Evolutionary conservation across 2,113 vertebrate species (phyloP), one percentile per base, ranked within the genome.

Genomic region (Prionailurus bengalensis): DNA sequence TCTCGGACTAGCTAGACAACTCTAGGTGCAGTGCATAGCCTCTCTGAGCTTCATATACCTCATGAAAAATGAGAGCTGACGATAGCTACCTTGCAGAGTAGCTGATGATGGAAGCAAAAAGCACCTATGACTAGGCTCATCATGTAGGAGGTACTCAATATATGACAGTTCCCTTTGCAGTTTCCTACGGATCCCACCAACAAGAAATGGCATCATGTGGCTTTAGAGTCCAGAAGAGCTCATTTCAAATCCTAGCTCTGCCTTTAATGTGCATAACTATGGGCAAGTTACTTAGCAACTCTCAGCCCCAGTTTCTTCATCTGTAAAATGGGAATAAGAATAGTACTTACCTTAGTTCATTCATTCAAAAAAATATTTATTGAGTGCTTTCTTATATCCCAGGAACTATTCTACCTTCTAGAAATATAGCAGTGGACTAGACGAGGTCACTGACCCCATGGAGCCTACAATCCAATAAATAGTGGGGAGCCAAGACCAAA

Each of bases 311-410:
- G 51, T 79, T 76, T 96, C 48, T 70, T 66, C 68, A 68, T 53
- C 78, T 68, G 29, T 73, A 97, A 89, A 74, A 74, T 8, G 48
- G n/a, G 48, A 73, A 42, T 86, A 85, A 79, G n/a, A 66, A 87
- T 53, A 86, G 68, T 45, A 51, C 15, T 78, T 55, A 71, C 29
- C 25, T 71, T 68, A 27, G 78, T 68, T 19, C 58, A 36, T 63
- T 83, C 79, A 83, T 74, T 63, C 13, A 33, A 76, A 78, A 78
- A 81, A 39, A 68, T 83, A 89, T 42, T 91, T 91, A 90, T n/a
- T 66, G 23, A 95, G 71, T 48, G 31, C 29, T 39, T 76, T 73
- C 51, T 48, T 89, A 17, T 33, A 33, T 31, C 27, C n/a, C 51
- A 82, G 45, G 58, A 55, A 63, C 88, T 78, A 42, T 36, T 53